These are phyloP conservation scores for Kradibia gibbosae DNA, from an alignment of 1,140 invertebrate species.

Conservation along the genomic window DNA sequence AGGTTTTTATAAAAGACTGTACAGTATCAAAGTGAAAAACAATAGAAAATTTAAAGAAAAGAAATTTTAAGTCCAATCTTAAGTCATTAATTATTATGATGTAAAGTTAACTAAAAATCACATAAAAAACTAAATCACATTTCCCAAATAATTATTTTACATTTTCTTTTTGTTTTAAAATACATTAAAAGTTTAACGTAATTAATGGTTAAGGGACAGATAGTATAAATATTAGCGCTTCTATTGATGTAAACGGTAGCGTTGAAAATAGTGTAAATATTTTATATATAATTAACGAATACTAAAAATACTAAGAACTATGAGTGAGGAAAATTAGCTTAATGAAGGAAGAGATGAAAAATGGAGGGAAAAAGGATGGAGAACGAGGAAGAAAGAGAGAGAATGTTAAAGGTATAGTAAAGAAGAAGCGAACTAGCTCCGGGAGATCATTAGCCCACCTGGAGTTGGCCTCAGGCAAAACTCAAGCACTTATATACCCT, in stretches of 20 bases:
- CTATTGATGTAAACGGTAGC: background rate
- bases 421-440: conserved; percentile 54
- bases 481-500: conserved; percentile 57
- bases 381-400: conserved; percentile 13
- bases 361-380: conserved; percentile 40
- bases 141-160: no score
- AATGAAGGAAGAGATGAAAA: conserved; percentile 38
- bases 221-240: background rate
- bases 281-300: background rate
- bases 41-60: no score
- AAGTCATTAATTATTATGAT: no score
- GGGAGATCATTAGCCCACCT: conserved; percentile 65
- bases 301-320: background rate
- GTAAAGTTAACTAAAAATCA: no score
- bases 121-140: no score
- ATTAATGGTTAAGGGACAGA: no score
- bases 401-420: conserved; percentile 42
- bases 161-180: no score
- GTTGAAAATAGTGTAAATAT: background rate
- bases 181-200: no score
- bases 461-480: conserved; percentile 55
- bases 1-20: no score
- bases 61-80: no score
- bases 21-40: no score
- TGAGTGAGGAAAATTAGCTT: background rate